These are phyloP conservation scores for Toxotes lorentzi DNA, from an alignment of 2,797 vertebrate genomes.

Conservation along the genomic window DNA sequence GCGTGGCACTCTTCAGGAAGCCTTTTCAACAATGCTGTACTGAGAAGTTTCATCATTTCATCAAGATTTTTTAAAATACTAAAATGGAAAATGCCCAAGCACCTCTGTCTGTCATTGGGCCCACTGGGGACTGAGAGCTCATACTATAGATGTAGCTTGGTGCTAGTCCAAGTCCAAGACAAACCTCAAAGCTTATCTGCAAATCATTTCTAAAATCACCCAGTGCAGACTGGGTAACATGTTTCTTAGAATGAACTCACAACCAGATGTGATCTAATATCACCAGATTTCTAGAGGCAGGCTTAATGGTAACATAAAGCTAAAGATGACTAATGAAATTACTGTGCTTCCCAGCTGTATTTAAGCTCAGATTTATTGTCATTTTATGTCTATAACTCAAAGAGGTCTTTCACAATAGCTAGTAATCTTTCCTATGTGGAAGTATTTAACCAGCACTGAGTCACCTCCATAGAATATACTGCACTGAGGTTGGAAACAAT, in stretches of 20 bases:
- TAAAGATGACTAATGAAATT: not conserved
- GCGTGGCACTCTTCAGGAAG: constrained; percentile 17
- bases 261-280: constrained; percentile 26
- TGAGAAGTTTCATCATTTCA: constrained; percentile 38
- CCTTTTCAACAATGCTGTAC: constrained; percentile 24
- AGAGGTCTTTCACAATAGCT: not conserved
- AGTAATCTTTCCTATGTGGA: not conserved
- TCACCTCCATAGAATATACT: too few species aligned
- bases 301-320: not conserved
- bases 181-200: constrained; percentile 24
- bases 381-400: not conserved
- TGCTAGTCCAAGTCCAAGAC: constrained; percentile 23
- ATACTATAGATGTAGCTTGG: constrained; percentile 36
- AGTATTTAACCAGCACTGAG: not conserved
- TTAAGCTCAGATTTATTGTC: not conserved
- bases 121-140: constrained; percentile 17
- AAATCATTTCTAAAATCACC: constrained; percentile 27
- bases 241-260: constrained; percentile 31
- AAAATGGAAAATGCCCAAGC: constrained; percentile 14
- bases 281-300: constrained; percentile 17
- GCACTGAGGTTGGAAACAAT: too few species aligned
- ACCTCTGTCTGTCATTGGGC: constrained; percentile 25
- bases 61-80: constrained; percentile 27
- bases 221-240: constrained; percentile 19
- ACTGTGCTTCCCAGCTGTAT: not conserved